These are phyloP conservation scores for Cairina moschata DNA, from an alignment of 2,113 vertebrate species.

Conservation along the genomic window DNA sequence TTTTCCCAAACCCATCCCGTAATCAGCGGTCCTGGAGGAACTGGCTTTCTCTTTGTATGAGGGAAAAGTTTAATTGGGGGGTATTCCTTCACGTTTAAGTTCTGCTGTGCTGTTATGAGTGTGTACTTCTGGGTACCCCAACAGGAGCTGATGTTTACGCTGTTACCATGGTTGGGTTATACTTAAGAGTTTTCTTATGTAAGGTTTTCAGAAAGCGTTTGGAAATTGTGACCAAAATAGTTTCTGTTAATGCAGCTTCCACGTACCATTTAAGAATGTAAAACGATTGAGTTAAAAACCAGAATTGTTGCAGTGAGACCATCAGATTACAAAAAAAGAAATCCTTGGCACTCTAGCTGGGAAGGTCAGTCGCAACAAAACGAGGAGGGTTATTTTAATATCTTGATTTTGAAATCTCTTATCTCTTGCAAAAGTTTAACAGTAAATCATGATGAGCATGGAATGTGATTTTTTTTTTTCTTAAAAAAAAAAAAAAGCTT, in stretches of 20 bases:
- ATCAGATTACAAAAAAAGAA: background rate
- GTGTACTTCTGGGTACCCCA: background rate
- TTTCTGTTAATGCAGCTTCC: slow-evolving; percentile 3
- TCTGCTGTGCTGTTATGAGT: background rate
- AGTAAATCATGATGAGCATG: background rate
- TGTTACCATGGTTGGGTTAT: slow-evolving; percentile 18
- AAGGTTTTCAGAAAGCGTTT: slow-evolving; percentile 5
- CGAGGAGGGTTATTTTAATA: background rate
- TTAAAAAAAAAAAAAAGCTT: background rate
- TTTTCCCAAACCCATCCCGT: background rate
- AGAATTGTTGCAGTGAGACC: background rate
- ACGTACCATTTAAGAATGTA: background rate
- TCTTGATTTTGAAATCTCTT: background rate
- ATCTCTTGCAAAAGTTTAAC: background rate
- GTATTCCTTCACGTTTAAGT: background rate
- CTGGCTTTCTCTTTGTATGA: background rate
- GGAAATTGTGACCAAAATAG: slow-evolving; percentile 2
- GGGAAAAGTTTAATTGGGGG: background rate
- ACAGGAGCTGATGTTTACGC: background rate
- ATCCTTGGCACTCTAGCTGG: background rate
- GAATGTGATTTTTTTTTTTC: background rate
- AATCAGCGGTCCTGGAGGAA: background rate
- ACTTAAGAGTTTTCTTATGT: background rate
- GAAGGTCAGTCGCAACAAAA: background rate
- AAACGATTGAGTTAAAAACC: background rate